Evolutionary conservation across 2,888 invertebrate species (phyloP), one percentile per base, ranked within the genome.

Genomic region (Caenorhabditis sp.): DNA sequence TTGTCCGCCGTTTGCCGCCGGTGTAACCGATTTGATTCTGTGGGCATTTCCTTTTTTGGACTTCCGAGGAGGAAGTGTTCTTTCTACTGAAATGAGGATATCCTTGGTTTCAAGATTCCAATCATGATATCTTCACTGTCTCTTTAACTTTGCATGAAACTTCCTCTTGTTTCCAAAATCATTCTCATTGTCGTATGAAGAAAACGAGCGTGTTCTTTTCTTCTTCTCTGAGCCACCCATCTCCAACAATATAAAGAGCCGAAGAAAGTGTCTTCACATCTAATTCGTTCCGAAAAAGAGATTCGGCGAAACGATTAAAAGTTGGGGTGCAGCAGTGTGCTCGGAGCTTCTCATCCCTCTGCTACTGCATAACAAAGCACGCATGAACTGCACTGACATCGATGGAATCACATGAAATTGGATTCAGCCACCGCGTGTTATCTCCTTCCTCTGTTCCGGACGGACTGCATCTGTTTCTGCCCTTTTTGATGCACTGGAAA

Each of bases 251-350:
- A 44, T 71, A 28, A 22, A 71, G 22, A 60, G 51, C 32, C 32
- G 32, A 32, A 60, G 71, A 61, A 60, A 62, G 72, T 64, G 58
- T 65, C 74, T 74, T 74, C 74, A 61, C 74, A 60, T 51, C 76
- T 76, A 76, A 76, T 67, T 76, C 76, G 76, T 76, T 76, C 67
- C 67, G 67, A 76, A 67, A 74, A 76, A 76, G 65, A 76, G 76
- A 76, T 67, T 67, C 60, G 53, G 76, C 60, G 67, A 60, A 68
- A 61, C 76, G 76, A 76, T 76, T 76, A 76, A 76, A 76, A 76
- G 76, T 76, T 76, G 65, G 55, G 40, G 44, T 72, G 26, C 47
- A 26, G 51, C 37, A 20, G 44, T 70, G 40, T 64, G n/a, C 56
- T 28, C 51, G 61, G 62, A 61, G 61, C 69, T 58, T 50, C 58